A percentile compares a stretch with the other conserved stretches of the same genome.
Evolutionary conservation across 2,113 vertebrate species (phyloP).

Genomic region (Xiphophorus couchianus): DNA sequence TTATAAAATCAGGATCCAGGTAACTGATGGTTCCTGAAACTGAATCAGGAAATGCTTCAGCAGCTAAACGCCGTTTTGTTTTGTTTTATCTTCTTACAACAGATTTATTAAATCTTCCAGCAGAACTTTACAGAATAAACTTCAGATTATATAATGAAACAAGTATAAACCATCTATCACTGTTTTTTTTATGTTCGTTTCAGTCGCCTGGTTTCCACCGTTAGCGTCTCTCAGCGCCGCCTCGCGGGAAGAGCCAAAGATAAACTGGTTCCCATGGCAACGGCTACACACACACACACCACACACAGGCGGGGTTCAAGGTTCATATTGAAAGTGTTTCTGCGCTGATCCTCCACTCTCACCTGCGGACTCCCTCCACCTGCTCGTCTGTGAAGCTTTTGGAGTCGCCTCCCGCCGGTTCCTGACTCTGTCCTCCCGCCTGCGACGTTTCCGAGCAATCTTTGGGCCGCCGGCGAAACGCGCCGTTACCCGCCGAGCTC

Average conservation of each 20-base stretch:
- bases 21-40: too few species aligned
- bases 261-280: slow-evolving; percentile 53
- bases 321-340: background rate
- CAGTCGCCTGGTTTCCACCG: slow-evolving; percentile 22
- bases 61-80: too few species aligned
- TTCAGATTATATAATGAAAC: too few species aligned
- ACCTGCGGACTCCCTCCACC: slow-evolving; percentile 93
- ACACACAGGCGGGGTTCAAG: background rate
- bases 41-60: too few species aligned
- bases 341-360: slow-evolving; percentile 4
- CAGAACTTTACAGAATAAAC: too few species aligned
- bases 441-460: slow-evolving; percentile 72
- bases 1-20: too few species aligned
- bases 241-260: slow-evolving; percentile 37
- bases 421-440: slow-evolving; percentile 70
- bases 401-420: slow-evolving; percentile 70
- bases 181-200: background rate
- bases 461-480: slow-evolving; percentile 82
- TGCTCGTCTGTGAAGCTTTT: slow-evolving; percentile 93
- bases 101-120: too few species aligned
- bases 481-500: slow-evolving; percentile 84
- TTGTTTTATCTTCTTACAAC: too few species aligned
- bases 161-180: too few species aligned
- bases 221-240: slow-evolving; percentile 20
- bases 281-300: slow-evolving; percentile 15